Evolutionary conservation across 1,140 invertebrate genomes (phyloP), one percentile per base, ranked within the genome.

Genomic region (Ceratitis capitata): DNA sequence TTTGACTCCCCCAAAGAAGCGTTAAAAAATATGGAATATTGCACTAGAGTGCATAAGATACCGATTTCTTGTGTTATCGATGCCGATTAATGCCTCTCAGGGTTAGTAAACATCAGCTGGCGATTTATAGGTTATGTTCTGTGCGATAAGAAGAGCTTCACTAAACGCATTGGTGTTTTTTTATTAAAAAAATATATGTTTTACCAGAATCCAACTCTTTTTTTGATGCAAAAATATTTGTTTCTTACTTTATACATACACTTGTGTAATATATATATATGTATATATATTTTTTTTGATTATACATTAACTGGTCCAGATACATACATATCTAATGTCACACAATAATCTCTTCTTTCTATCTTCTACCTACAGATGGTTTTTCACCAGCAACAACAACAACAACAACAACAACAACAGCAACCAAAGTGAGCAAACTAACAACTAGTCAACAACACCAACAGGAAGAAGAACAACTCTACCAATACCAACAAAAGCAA

Each of bases 371-470:
- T 83, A 19, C 82, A 83, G 45, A 56, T 84, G 49, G 35, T 84
- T 84, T 84, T 61, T 84, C 53, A 23, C 51, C 49, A 26, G 61
- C 53, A 39, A 16, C 29, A 39, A 26, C 29, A 58, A 61, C 35
- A 61, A 29, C 58, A 29, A n/a, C 45, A 78, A 85, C 87, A 61
- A 61, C 86, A 74, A 56, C 86, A 35, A 69, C 86, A 85, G 47
- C 87, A 88, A 74, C 69, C 69, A 78, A 85, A 86, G 69, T 69
- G 86, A 86, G 85, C 84, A 86, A 88, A 84, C 69, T 47, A 88
- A 86, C 86, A 87, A 87, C 58, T 64, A 61, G 47, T 56, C 83
- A 82, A 29, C 39, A 85, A 82, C 42, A 51, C 49, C 29, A 85
- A 74, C 35, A 42, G 14, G 19, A 53, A 12, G 14, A 64, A 58